Conservation (phyloP, 1,140 invertebrate genomes). For the Cydia fagiglandana region DNA sequence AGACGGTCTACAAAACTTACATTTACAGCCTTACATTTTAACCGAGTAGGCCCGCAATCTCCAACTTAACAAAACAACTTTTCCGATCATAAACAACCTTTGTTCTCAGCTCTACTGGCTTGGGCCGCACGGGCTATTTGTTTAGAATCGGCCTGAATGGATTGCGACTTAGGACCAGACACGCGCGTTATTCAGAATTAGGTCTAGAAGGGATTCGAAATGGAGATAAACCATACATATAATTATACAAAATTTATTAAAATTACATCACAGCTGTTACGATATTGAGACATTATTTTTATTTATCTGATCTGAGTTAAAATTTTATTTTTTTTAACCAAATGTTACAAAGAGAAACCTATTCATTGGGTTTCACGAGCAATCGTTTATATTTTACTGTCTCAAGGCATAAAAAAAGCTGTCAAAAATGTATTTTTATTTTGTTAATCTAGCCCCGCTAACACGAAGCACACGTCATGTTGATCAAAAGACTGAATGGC, state of each 20-base stretch:
- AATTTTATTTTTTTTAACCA: too few species aligned
- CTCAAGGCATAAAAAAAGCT: too few species aligned
- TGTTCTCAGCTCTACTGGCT: background rate
- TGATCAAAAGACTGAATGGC: constrained; percentile 13
- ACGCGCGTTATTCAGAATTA: background rate
- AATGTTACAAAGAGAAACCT: too few species aligned
- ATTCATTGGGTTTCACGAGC: too few species aligned
- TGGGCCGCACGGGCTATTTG: background rate
- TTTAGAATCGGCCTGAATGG: background rate
- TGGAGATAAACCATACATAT: background rate
- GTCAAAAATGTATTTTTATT: background rate
- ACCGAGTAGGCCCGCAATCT: too few species aligned
- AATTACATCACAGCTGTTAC: background rate
- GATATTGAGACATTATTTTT: background rate
- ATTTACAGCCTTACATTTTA: too few species aligned
- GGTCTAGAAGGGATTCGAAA: background rate
- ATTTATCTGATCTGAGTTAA: too few species aligned
- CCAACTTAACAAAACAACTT: too few species aligned
- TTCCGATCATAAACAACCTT: too few species aligned
- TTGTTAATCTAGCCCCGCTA: background rate
- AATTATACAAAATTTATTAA: background rate
- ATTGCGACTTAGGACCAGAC: background rate
- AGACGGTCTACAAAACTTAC: too few species aligned
- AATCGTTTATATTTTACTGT: too few species aligned
- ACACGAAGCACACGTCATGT: background rate